Conservation (phyloP, 1,140 invertebrate species). For the Dinoponera quadriceps region DNA sequence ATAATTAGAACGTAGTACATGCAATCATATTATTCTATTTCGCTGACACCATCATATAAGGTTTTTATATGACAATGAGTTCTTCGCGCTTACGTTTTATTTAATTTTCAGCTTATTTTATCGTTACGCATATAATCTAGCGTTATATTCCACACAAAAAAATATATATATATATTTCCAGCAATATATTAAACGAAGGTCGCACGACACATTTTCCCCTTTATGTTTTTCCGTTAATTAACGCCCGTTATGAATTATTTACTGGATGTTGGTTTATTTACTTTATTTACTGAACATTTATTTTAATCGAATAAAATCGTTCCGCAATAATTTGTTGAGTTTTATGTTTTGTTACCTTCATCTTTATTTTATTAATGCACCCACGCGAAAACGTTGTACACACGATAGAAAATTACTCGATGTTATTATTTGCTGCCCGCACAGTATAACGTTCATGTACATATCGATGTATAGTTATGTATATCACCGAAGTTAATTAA, state of each 20-base stretch:
- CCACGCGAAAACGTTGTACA: neutral
- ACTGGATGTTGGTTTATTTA: slow-evolving; percentile 27
- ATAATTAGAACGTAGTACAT: slow-evolving; percentile 59
- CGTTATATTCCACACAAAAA: neutral
- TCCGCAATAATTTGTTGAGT: slow-evolving; percentile 61
- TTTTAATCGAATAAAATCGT: slow-evolving; percentile 66
- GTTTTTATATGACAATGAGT: slow-evolving; percentile 38
- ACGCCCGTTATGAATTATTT: slow-evolving; percentile 20
- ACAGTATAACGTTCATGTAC: neutral
- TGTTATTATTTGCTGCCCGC: slow-evolving; percentile 22
- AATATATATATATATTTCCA: slow-evolving; percentile 10
- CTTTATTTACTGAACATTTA: slow-evolving; percentile 51
- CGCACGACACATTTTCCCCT: slow-evolving; percentile 9
- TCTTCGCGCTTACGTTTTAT: slow-evolving; percentile 52
- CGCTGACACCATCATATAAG: neutral
- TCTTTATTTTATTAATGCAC: slow-evolving; percentile 52
- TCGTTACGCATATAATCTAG: neutral
- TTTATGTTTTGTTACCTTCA: slow-evolving; percentile 50
- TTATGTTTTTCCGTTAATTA: neutral
- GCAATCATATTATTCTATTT: slow-evolving; percentile 52
- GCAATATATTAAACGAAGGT: slow-evolving; percentile 8
- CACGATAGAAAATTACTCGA: neutral
- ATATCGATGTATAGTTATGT: neutral
- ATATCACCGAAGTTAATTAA: slow-evolving; percentile 6
- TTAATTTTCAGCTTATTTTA: slow-evolving; percentile 32